Evolutionary conservation across 2,888 invertebrate genomes (phyloP).

Genomic region (Trimorus sp.): DNA sequence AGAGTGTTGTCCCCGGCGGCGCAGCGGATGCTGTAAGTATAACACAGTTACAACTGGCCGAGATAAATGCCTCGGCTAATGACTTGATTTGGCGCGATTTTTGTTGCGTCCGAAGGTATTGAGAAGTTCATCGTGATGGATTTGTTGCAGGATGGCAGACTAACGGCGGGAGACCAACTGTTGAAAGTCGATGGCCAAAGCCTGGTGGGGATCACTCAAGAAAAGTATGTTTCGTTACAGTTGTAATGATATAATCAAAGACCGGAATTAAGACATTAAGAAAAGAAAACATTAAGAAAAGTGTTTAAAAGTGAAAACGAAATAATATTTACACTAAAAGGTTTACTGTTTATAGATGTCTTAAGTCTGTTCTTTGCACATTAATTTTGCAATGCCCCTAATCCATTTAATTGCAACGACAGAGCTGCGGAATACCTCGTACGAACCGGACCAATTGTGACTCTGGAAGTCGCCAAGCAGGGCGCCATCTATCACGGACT

Average conservation of each 20-base stretch:
- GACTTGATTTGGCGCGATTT: too few species aligned
- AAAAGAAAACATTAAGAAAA: too few species aligned
- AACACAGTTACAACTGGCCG: background rate
- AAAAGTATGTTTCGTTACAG: slow-evolving; percentile 82
- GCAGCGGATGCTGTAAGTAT: slow-evolving; percentile 89
- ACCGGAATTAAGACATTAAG: too few species aligned
- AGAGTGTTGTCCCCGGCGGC: slow-evolving; percentile 97
- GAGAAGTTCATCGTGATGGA: background rate
- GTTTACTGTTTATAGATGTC: too few species aligned
- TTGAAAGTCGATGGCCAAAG: slow-evolving; percentile 98
- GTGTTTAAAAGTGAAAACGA: too few species aligned
- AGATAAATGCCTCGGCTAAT: slow-evolving; percentile 11
- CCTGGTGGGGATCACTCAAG: slow-evolving; percentile 89
- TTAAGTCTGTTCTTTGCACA: too few species aligned
- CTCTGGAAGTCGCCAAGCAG: slow-evolving; percentile 98
- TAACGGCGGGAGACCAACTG: slow-evolving; percentile 98
- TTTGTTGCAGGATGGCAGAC: slow-evolving; percentile 89
- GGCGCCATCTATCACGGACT: slow-evolving; percentile 98
- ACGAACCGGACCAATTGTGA: slow-evolving; percentile 95
- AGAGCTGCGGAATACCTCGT: slow-evolving; percentile 98
- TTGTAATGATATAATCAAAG: too few species aligned
- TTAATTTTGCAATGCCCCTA: slow-evolving; percentile 1
- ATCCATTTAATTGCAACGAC: slow-evolving; percentile 40
- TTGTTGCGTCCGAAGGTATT: too few species aligned
- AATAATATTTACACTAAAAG: too few species aligned